These are phyloP conservation scores for Coptotermes formosanus DNA, from an alignment of 1,140 invertebrate species.

Conservation along the genomic window DNA sequence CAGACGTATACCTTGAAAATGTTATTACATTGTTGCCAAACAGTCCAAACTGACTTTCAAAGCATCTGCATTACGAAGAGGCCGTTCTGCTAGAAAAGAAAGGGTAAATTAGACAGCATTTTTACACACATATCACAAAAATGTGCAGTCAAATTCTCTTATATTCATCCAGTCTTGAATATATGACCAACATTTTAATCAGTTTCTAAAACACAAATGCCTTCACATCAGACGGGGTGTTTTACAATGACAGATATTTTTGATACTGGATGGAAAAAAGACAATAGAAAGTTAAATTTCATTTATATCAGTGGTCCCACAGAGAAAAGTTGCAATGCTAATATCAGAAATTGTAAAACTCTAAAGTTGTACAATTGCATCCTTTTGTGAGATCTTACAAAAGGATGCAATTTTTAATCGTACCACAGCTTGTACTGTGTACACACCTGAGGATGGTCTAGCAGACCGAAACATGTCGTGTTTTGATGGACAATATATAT, in stretches of 20 bases:
- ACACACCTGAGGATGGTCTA: too few relatives aligned
- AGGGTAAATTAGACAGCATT: neutral
- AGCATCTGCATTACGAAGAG: neutral
- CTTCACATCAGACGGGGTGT: neutral
- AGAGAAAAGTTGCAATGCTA: neutral
- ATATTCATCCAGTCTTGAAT: neutral
- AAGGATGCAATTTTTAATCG: too few relatives aligned
- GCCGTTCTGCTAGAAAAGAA: neutral
- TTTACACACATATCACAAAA: neutral
- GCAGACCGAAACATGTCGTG: too few relatives aligned
- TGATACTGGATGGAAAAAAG: neutral
- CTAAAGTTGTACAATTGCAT: too few relatives aligned
- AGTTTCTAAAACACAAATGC: too few relatives aligned
- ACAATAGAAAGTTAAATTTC: neutral
- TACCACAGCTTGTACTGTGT: too few relatives aligned
- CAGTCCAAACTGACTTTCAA: neutral
- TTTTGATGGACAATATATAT: too few relatives aligned
- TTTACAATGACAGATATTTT: neutral
- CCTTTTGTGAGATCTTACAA: too few relatives aligned
- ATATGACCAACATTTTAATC: neutral
- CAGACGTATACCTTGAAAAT: slow-evolving; percentile 7
- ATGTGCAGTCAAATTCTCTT: neutral
- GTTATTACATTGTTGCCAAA: neutral
- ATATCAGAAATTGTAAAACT: neutral
- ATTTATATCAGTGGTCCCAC: neutral